Evolutionary conservation across 2,113 vertebrate species (phyloP), one percentile per base, ranked within the genome.

Genomic region (Gobiocypris rarus): DNA sequence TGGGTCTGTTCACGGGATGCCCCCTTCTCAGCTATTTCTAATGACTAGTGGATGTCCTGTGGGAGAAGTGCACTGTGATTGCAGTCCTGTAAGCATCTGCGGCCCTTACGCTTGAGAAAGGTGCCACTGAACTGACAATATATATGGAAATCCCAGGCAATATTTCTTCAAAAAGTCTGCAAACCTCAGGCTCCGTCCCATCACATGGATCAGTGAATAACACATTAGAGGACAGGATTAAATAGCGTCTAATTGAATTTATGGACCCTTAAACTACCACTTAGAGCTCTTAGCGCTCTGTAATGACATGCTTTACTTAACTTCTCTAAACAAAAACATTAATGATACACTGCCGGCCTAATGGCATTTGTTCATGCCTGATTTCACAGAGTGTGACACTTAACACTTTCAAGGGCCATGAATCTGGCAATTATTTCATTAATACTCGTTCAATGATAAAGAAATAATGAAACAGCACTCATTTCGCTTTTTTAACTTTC

Each of bases 101-200:
- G 95, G 92, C 93, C 92, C 88, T 90, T 87, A 84, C 84, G 89
- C 92, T 91, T 89, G 85, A 92, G 91, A 91, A 90, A 89, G 45
- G 90, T 90, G 87, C 93, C 93, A 96, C 95, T 95, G 95, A 94
- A 95, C 91, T 88, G 89, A 94, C 92, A 96, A 95, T 95, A 96
- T 95, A 96, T 95, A 95, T 95, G 94, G 94, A 95, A 94, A 94
- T 94, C 94, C 91, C 93, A 84, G 86, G 92, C 92, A 92, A 93
- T 93, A 94, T 93, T 93, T 96, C 94, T 93, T 94, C 93, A 94
- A 91, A 93, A 75, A 94, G 89, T 89, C 90, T 89, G 75, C 81
- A 59, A 34, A 76, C 86, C 88, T 75, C 86, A 86, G 84, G 69
- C 38, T 58, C 31, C n/a, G 41, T 81, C 89, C 70, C 85, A 88